Conservation (phyloP, 2,113 vertebrate species). For the Phoenicopterus ruber region DNA sequence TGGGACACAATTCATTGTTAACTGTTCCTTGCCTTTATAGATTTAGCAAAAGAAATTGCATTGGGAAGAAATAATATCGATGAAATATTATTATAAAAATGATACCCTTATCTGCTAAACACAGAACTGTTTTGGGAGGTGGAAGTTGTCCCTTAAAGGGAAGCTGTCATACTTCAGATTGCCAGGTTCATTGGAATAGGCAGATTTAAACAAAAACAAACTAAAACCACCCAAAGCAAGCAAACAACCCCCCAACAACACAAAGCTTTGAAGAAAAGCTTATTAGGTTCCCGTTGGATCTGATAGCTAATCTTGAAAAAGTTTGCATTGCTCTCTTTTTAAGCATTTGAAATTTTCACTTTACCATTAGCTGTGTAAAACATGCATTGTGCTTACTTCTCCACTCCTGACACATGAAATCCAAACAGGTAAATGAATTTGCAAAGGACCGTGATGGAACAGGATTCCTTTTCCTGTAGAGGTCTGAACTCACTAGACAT, state of each 20-base stretch:
- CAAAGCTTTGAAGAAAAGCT: neutral
- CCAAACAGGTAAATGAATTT: neutral
- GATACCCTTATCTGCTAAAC: neutral
- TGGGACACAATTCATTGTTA: neutral
- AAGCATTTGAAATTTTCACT: neutral
- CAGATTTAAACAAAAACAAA: neutral
- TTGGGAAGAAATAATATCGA: neutral
- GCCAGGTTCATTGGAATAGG: neutral
- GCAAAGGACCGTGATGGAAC: neutral
- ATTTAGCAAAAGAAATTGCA: neutral
- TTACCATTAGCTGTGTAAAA: neutral
- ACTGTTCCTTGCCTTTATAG: neutral
- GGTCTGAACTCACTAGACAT: neutral
- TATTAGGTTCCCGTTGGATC: neutral
- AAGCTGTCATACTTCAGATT: neutral
- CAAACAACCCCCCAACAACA: neutral
- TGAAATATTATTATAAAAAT: neutral
- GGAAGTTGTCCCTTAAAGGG: neutral
- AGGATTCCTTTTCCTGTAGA: neutral
- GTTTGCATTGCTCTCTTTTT: neutral
- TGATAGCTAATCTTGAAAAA: neutral
- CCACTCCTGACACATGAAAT: neutral
- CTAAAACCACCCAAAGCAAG: rapidly evolving
- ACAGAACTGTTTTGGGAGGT: neutral
- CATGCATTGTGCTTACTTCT: neutral